phyloP scores from a whole-genome alignment of 2,888 invertebrate genomes.

The Lithophane semibrunnea region DNA sequence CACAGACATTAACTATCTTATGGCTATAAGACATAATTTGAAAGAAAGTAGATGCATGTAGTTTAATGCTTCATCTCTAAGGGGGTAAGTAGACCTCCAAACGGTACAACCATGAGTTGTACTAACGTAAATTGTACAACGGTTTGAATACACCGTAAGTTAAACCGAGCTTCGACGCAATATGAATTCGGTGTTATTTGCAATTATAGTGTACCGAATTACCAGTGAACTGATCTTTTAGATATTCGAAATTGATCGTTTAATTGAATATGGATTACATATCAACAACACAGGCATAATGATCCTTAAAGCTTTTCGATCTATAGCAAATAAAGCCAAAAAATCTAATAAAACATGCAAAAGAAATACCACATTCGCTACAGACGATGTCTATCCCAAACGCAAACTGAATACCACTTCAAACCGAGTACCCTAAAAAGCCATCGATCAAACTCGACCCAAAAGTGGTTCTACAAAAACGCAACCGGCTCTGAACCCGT shows the following conservation, averaged over 20 bases:
- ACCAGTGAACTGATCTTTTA: neutral
- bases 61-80: slow-evolving; percentile 50
- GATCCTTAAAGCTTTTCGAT: neutral
- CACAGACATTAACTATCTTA: slow-evolving; percentile 23
- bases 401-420: slow-evolving; percentile 59
- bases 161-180: slow-evolving; percentile 47
- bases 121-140: slow-evolving; percentile 60
- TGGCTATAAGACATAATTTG: slow-evolving; percentile 41
- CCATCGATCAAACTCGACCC: slow-evolving; percentile 83
- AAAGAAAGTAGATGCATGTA: slow-evolving; percentile 54
- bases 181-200: slow-evolving; percentile 51
- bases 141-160: slow-evolving; percentile 59
- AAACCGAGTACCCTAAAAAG: slow-evolving; percentile 75
- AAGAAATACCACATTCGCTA: slow-evolving; percentile 48
- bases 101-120: slow-evolving; percentile 60
- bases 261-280: neutral
- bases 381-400: slow-evolving; percentile 25
- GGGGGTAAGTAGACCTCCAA: slow-evolving; percentile 58
- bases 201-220: slow-evolving; percentile 33
- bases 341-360: slow-evolving; percentile 11
- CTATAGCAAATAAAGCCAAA: neutral
- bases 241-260: neutral
- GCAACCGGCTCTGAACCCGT: slow-evolving; percentile 80
- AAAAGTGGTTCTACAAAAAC: slow-evolving; percentile 81
- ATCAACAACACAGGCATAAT: neutral